Evolutionary conservation across 2,797 vertebrate species (phyloP).

Genomic region (Eupleurogrammus muticus): DNA sequence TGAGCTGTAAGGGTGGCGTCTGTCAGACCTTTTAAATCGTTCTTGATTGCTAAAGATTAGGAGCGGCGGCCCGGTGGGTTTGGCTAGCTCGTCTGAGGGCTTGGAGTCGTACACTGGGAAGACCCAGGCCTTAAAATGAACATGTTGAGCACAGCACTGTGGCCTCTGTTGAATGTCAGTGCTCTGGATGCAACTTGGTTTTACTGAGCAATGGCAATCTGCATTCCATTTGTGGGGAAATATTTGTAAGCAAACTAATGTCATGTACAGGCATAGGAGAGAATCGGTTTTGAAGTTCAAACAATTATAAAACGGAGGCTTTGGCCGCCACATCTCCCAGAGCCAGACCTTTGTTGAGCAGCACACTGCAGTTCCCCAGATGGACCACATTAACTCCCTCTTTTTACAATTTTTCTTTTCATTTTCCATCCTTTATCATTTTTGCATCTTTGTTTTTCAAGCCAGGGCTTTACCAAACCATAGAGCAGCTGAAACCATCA

Average conservation of each 20-base stretch:
- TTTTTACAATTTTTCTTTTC: slow-evolving; percentile 68
- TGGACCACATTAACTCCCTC: slow-evolving; percentile 74
- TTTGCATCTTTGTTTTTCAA: slow-evolving; percentile 68
- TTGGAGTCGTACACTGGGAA: slow-evolving; percentile 43
- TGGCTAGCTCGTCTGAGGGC: slow-evolving; percentile 49
- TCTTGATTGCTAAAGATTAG: slow-evolving; percentile 66
- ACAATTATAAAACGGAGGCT: slow-evolving; percentile 68
- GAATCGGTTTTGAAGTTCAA: slow-evolving; percentile 68
- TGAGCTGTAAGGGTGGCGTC: slow-evolving; percentile 60
- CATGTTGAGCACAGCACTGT: slow-evolving; percentile 28
- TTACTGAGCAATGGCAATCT: slow-evolving; percentile 60
- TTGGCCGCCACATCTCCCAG: slow-evolving; percentile 61
- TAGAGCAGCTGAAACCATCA: slow-evolving; percentile 62
- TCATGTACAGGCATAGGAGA: slow-evolving; percentile 54
- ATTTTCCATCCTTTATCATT: slow-evolving; percentile 74
- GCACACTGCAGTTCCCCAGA: slow-evolving; percentile 59
- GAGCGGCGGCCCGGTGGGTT: slow-evolving; percentile 54
- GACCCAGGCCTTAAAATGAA: slow-evolving; percentile 42
- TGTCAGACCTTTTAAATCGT: slow-evolving; percentile 69
- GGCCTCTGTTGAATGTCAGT: slow-evolving; percentile 52
- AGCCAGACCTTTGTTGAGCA: slow-evolving; percentile 71
- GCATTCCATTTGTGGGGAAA: slow-evolving; percentile 66
- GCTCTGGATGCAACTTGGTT: slow-evolving; percentile 50
- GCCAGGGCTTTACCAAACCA: slow-evolving; percentile 62
- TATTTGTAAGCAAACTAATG: slow-evolving; percentile 74